These are phyloP conservation scores for Sciurus niger DNA, from an alignment of 2,113 vertebrate genomes.

Conservation along the genomic window DNA sequence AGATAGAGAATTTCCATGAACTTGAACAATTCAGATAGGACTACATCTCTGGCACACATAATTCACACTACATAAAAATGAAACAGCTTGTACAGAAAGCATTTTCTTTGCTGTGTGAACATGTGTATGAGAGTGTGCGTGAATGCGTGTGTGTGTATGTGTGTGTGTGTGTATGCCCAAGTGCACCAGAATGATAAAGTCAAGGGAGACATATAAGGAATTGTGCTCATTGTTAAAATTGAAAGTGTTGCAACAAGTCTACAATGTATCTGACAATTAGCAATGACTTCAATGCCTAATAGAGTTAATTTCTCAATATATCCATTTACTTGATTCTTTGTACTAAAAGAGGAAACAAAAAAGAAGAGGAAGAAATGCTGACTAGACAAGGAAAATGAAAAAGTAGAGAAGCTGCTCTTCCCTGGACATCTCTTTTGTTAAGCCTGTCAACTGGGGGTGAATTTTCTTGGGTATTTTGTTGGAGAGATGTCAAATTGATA, in stretches of 20 bases:
- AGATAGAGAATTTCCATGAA: conserved; percentile 30
- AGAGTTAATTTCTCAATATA: not conserved
- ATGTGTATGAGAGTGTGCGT: not conserved
- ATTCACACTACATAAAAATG: not conserved
- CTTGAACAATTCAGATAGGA: not conserved
- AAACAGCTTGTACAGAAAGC: not conserved
- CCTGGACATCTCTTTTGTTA: not conserved
- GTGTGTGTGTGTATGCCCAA: not conserved
- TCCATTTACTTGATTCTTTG: conserved; percentile 7
- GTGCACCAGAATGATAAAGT: not conserved
- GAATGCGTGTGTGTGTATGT: not conserved
- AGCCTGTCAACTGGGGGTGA: not conserved
- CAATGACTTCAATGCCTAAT: not conserved
- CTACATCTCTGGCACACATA: not conserved
- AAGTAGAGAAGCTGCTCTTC: not conserved
- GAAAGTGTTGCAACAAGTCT: not conserved
- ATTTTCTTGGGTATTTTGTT: conserved; percentile 34
- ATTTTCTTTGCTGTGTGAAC: not conserved
- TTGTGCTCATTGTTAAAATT: not conserved
- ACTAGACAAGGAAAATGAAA: conserved; percentile 13
- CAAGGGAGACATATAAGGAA: not conserved
- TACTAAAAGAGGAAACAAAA: conserved; percentile 41
- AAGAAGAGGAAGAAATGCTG: not conserved
- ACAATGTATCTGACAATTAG: not conserved
- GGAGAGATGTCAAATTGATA: not conserved